Evolutionary conservation across 2,113 vertebrate genomes (phyloP).

Genomic region (Oostethus manadensis): DNA sequence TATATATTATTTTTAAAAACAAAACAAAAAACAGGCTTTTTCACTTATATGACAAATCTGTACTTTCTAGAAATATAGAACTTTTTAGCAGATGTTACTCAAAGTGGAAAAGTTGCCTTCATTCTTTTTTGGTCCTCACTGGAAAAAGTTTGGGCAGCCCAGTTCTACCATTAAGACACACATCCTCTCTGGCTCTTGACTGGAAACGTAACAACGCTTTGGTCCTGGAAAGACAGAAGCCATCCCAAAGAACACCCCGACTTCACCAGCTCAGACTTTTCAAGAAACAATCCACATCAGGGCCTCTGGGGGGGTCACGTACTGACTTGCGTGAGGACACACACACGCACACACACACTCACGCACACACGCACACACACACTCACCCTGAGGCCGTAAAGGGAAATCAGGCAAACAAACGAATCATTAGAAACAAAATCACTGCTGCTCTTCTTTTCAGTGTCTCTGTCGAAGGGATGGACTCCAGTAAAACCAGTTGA

Average conservation of each 20-base stretch:
- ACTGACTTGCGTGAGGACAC: neutral
- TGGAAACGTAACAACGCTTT: too few relatives aligned
- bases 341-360: slow-evolving; percentile 15
- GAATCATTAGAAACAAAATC: slow-evolving; percentile 65
- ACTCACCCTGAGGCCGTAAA: slow-evolving; percentile 43
- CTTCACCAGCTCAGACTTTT: neutral
- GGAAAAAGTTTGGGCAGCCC: too few relatives aligned
- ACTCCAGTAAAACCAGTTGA: slow-evolving; percentile 16
- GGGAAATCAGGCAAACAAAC: slow-evolving; percentile 69
- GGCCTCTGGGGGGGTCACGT: neutral
- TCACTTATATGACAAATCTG: too few relatives aligned
- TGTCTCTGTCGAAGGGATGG: neutral
- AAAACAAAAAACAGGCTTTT: too few relatives aligned
- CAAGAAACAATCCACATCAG: neutral
- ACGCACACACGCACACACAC: slow-evolving; percentile 23
- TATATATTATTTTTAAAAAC: too few relatives aligned
- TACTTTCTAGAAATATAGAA: too few relatives aligned
- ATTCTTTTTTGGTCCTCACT: too few relatives aligned
- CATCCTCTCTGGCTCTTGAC: too few relatives aligned
- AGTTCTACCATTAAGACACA: too few relatives aligned
- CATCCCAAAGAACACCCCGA: neutral
- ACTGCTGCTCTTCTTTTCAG: slow-evolving; percentile 37
- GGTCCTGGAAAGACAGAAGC: neutral
- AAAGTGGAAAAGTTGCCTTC: too few relatives aligned
- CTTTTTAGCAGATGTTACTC: too few relatives aligned